Evolutionary conservation across 2,797 vertebrate species (phyloP).

Genomic region (Manis javanica): DNA sequence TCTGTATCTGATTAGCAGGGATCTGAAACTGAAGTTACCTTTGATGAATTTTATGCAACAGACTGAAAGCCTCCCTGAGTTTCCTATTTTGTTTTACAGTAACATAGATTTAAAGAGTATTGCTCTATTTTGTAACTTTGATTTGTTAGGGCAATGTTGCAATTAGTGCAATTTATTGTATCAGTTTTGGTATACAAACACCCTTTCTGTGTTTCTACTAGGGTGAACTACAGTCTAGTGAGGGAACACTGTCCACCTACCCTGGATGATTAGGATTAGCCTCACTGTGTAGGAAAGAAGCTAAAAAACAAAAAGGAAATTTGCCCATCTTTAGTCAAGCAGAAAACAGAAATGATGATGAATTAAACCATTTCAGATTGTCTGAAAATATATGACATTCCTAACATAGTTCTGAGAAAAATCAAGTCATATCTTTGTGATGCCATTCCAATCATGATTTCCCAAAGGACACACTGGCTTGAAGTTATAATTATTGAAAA

Average conservation of each 20-base stretch:
- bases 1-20: conserved; percentile 17
- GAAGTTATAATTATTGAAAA: neutral
- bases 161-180: neutral
- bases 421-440: neutral
- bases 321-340: neutral
- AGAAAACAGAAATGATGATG: conserved; percentile 22
- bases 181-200: conserved; percentile 26
- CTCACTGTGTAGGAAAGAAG: neutral
- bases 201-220: neutral
- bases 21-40: neutral
- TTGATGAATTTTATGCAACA: neutral
- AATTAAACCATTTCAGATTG: neutral
- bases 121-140: neutral
- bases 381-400: conserved; percentile 1
- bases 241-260: neutral
- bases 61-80: neutral
- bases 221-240: neutral
- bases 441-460: neutral
- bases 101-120: conserved; percentile 12
- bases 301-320: neutral
- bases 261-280: neutral
- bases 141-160: neutral
- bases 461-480: neutral
- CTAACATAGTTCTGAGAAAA: neutral
- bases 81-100: conserved; percentile 41